Evolutionary conservation across 2,888 invertebrate genomes (phyloP).

Genomic region (Microplitis manilae): DNA sequence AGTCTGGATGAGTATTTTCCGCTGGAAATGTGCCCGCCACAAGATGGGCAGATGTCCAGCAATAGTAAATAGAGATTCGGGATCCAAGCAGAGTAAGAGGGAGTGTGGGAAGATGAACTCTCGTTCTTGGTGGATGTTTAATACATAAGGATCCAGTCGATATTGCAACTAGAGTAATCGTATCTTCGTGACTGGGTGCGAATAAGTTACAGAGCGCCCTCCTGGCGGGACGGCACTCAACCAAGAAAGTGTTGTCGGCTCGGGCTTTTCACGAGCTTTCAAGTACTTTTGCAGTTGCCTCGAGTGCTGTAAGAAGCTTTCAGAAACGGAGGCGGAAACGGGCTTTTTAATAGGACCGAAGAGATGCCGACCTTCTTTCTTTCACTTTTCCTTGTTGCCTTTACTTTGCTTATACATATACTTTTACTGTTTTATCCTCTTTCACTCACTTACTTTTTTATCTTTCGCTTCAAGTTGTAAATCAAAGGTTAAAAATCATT

Average conservation of each 20-base stretch:
- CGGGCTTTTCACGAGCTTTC: constrained; percentile 72
- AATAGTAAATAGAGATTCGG: neutral
- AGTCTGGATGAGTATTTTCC: constrained; percentile 8
- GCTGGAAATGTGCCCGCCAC: neutral
- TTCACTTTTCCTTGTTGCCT: constrained; percentile 26
- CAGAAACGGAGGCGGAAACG: constrained; percentile 71
- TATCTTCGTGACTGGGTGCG: constrained; percentile 69
- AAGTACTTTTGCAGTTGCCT: constrained; percentile 72
- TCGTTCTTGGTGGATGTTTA: constrained; percentile 62
- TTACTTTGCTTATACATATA: constrained; percentile 40
- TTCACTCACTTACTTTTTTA: constrained; percentile 25
- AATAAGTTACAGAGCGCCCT: constrained; percentile 58
- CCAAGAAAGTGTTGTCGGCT: constrained; percentile 70
- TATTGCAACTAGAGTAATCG: constrained; percentile 62
- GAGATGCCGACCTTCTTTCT: constrained; percentile 59
- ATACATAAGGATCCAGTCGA: constrained; percentile 66
- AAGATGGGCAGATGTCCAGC: constrained; percentile 15
- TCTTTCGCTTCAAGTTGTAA: neutral
- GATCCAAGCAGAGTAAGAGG: neutral
- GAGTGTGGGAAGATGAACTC: constrained; percentile 20
- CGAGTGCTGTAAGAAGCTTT: constrained; percentile 72
- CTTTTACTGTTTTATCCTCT: constrained; percentile 47
- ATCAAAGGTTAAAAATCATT: neutral
- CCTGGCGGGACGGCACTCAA: constrained; percentile 68
- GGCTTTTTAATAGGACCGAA: constrained; percentile 71